Evolutionary conservation across 23 tunicate genomes (phyloP).

Genomic region (Styela clava): DNA sequence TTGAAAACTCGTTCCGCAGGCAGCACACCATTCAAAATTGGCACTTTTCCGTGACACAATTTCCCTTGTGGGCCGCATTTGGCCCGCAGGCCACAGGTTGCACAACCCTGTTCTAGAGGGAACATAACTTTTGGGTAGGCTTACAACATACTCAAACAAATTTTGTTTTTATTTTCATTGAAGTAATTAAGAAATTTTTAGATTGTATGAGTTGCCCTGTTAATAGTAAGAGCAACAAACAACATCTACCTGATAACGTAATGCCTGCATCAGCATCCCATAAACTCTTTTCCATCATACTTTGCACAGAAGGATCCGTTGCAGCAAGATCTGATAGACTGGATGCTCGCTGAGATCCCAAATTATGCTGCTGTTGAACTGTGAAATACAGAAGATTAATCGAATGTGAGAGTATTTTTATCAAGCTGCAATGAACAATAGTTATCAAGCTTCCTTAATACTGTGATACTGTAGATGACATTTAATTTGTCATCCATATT

Average conservation of each 20-base stretch:
- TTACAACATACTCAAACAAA: neutral
- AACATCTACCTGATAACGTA: slow-evolving; percentile 23
- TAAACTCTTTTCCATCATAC: slow-evolving; percentile 73
- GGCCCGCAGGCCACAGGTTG: neutral
- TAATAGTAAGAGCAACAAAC: neutral
- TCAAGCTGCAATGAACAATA: too few relatives aligned
- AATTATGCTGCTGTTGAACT: neutral
- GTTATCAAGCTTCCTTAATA: neutral
- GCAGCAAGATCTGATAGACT: slow-evolving; percentile 72
- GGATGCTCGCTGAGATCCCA: slow-evolving; percentile 46
- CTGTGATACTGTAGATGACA: neutral
- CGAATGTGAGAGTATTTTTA: too few relatives aligned
- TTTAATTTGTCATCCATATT: neutral
- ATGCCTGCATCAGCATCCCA: slow-evolving; percentile 22
- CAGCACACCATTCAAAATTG: too few relatives aligned
- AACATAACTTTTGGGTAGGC: neutral
- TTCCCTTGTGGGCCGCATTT: neutral
- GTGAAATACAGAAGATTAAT: neutral
- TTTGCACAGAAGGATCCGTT: slow-evolving; percentile 78
- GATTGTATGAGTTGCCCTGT: neutral
- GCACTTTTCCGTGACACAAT: too few relatives aligned
- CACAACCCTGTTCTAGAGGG: neutral
- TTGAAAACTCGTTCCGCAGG: too few relatives aligned
- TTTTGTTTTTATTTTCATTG: neutral
- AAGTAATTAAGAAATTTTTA: neutral